Base-by-base conservation (phyloP, 2,888 invertebrate species). In the Antheraea assamensis region DNA sequence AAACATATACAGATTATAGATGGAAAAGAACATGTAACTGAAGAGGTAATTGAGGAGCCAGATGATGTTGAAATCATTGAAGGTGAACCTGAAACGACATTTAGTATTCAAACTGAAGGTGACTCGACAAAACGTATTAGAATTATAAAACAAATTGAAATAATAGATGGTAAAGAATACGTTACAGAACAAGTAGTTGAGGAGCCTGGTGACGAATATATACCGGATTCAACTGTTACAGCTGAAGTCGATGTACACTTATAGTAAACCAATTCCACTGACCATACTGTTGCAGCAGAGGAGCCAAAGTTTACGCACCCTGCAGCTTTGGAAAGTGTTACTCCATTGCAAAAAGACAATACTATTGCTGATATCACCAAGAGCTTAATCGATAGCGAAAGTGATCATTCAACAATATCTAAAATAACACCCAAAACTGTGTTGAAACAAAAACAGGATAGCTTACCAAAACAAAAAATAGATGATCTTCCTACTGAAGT, bases 31-130 rank as follows among this genome's bases (percentile, higher is more conserved):
- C 96, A 97, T 76, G 95, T 97, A 0, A 97, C 96, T 1, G 98
- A 98, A 90, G 98, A 98, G 91, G 93, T 98, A 0, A 96, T 98
- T 72, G 98, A 98, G 84, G 98, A 98, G 88, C 98, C 98, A 0
- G 98, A 97, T 85, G 97, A 97, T 84, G 92, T 97, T 10, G 97
- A 97, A 89, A 93, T 97, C 10, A 95, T 96, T 71, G 96, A 97
- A 86, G 96, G 97, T 83, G 95, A 96, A 78, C 92, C 92, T n/a
- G 84, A 81, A 80, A 74, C 88, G 5, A 82, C 86, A 27, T 87
- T 87, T 72, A 88, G 82, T 70, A 76, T 86, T 15, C 87, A 88
- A 81, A 88, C 88, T 58, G 85, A 88, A 80, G 91, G 89, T 3
- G 75, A 88, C 0, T 89, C 84, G 79, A 89, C 90, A 1, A 92